Evolutionary conservation across 2,113 vertebrate species (phyloP).

Genomic region (Pterocles gutturalis): DNA sequence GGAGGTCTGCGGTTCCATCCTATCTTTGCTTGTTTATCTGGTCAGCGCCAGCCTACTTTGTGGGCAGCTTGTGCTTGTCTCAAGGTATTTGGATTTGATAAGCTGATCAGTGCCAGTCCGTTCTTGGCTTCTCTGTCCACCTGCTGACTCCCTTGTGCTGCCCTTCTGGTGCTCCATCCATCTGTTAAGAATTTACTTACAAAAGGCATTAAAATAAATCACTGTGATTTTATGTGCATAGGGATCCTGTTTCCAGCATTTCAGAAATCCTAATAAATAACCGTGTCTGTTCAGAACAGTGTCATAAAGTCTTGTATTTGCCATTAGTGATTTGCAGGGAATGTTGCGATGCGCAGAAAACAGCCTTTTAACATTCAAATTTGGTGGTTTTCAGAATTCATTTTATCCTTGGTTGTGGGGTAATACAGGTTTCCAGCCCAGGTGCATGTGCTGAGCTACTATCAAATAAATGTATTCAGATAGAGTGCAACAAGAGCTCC

Average conservation of each 20-base stretch:
- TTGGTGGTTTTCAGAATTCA: not conserved
- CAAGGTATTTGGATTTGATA: conserved; percentile 74
- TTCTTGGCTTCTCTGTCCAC: conserved; percentile 77
- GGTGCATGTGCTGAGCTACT: not conserved
- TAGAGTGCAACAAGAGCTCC: not conserved
- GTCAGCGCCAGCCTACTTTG: conserved; percentile 52
- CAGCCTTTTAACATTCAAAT: not conserved
- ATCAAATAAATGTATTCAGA: not conserved
- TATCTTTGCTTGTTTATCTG: conserved; percentile 50
- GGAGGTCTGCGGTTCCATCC: not conserved
- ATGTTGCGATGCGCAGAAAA: not conserved
- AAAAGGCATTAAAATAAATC: conserved; percentile 72
- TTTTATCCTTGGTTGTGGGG: not conserved
- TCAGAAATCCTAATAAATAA: not conserved
- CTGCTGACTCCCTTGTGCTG: conserved; percentile 78
- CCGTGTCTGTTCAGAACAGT: not conserved
- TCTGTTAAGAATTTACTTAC: conserved; percentile 81
- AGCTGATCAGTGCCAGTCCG: conserved; percentile 77
- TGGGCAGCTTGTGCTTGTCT: conserved; percentile 77
- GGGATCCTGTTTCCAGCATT: not conserved
- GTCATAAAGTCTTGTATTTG: not conserved
- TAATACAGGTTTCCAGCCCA: not conserved
- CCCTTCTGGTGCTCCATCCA: conserved; percentile 76
- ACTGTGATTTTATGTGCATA: not conserved
- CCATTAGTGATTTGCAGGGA: not conserved